These are phyloP conservation scores for Mechanitis mazaeus DNA, from an alignment of 2,888 invertebrate genomes.

Conservation along the genomic window DNA sequence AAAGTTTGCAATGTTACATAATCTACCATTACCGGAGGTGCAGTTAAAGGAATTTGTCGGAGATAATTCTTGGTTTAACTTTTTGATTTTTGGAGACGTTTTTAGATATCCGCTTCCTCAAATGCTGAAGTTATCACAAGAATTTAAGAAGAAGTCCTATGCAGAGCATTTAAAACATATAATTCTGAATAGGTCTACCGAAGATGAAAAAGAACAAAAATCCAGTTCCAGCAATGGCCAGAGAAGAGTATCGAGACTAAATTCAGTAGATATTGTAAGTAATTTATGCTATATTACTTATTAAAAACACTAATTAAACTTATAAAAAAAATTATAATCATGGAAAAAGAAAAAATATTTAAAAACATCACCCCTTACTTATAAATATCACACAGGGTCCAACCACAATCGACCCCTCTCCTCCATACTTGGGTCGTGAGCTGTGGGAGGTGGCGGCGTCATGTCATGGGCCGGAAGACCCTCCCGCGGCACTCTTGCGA, in stretches of 20 bases:
- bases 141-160: conserved; percentile 75
- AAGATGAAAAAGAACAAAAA: conserved; percentile 66
- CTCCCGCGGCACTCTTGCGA: conserved; percentile 79
- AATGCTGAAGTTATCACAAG: conserved; percentile 74
- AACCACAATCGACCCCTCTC: conserved; percentile 60
- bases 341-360: no score
- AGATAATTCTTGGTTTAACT: conserved; percentile 82
- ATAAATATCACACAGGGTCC: conserved; percentile 35
- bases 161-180: conserved; percentile 79
- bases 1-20: conserved; percentile 77
- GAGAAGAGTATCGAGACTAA: conserved; percentile 54
- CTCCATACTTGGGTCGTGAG: conserved; percentile 60
- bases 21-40: conserved; percentile 74
- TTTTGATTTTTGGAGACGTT: conserved; percentile 81
- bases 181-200: conserved; percentile 58
- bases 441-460: conserved; percentile 79
- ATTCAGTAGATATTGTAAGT: conserved; percentile 64
- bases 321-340: no score
- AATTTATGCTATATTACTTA: neutral
- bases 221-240: conserved; percentile 52
- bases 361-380: no score
- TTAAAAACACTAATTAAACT: no score
- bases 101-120: conserved; percentile 81
- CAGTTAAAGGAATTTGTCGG: conserved; percentile 78
- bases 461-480: conserved; percentile 83